Conservation (phyloP, 2,888 invertebrate species). For the Hypomecis punctinalis region DNA sequence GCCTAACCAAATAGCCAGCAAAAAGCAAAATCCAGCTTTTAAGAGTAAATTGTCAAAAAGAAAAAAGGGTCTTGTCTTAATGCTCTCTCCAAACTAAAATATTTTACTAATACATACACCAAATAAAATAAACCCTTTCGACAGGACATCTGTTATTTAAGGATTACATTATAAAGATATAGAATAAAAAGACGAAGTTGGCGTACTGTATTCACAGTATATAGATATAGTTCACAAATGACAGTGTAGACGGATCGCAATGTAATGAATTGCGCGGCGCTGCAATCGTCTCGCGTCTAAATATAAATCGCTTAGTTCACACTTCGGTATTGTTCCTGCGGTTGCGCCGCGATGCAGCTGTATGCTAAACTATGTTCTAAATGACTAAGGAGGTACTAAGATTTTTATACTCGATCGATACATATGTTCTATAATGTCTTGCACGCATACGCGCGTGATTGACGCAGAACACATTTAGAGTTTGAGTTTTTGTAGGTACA, state of each 20-base stretch:
- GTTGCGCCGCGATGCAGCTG: slow-evolving; percentile 45
- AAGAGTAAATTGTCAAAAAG: too few species aligned
- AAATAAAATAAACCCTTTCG: too few species aligned
- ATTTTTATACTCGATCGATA: neutral
- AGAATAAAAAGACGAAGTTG: neutral
- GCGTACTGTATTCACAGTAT: slow-evolving; percentile 6
- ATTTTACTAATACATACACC: too few species aligned
- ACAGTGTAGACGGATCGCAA: slow-evolving; percentile 31
- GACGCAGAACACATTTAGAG: too few species aligned
- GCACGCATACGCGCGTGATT: too few species aligned
- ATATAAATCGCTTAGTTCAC: slow-evolving; percentile 60
- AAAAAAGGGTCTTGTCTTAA: too few species aligned
- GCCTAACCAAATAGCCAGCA: too few species aligned
- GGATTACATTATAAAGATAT: neutral
- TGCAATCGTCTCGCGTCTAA: slow-evolving; percentile 51
- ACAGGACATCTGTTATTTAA: neutral
- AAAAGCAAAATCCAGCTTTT: too few species aligned
- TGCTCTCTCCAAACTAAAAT: too few species aligned
- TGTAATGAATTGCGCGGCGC: slow-evolving; percentile 46
- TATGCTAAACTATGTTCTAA: slow-evolving; percentile 46
- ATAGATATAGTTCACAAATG: slow-evolving; percentile 19
- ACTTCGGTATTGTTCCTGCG: slow-evolving; percentile 53
- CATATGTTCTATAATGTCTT: too few species aligned
- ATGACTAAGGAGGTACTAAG: slow-evolving; percentile 18
- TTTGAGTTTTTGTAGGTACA: too few species aligned